phyloP scores from a whole-genome alignment of 2,797 vertebrate species.

The Semaprochilodus insignis region DNA sequence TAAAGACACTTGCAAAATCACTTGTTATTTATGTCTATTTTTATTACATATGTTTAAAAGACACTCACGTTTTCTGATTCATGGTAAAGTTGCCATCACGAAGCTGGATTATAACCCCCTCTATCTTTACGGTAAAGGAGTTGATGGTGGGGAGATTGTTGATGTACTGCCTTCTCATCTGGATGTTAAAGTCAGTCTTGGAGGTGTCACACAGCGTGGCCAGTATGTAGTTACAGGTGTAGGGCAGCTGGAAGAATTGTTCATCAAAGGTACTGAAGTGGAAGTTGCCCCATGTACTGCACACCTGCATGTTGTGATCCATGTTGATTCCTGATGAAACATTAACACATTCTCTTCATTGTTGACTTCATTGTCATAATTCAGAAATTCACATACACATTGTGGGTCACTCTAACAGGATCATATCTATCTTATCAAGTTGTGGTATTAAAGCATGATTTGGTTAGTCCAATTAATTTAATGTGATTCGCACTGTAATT shows the following conservation, averaged over 20 bases:
- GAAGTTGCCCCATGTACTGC: slow-evolving; percentile 84
- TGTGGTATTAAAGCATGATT: too few species aligned
- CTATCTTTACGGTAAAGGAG: slow-evolving; percentile 71
- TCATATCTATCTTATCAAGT: not conserved
- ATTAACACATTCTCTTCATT: not conserved
- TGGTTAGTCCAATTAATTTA: too few species aligned
- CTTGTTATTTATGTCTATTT: too few species aligned
- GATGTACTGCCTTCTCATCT: slow-evolving; percentile 67
- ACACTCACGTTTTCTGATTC: slow-evolving; percentile 77
- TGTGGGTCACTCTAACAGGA: too few species aligned
- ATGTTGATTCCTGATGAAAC: slow-evolving; percentile 49
- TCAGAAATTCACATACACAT: not conserved
- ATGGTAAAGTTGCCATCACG: slow-evolving; percentile 67
- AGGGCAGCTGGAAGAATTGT: slow-evolving; percentile 75
- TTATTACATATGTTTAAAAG: not conserved
- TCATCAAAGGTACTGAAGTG: slow-evolving; percentile 80
- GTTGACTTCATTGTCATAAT: not conserved
- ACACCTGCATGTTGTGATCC: slow-evolving; percentile 66
- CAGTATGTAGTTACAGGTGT: slow-evolving; percentile 75
- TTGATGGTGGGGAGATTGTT: slow-evolving; percentile 61
- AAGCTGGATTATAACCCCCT: slow-evolving; percentile 74
- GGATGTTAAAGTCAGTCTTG: slow-evolving; percentile 75
- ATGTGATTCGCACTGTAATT: too few species aligned
- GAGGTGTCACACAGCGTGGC: slow-evolving; percentile 67
- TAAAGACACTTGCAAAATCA: not conserved